phyloP scores from a whole-genome alignment of 2,113 vertebrate species.

The Myocastor coypus region DNA sequence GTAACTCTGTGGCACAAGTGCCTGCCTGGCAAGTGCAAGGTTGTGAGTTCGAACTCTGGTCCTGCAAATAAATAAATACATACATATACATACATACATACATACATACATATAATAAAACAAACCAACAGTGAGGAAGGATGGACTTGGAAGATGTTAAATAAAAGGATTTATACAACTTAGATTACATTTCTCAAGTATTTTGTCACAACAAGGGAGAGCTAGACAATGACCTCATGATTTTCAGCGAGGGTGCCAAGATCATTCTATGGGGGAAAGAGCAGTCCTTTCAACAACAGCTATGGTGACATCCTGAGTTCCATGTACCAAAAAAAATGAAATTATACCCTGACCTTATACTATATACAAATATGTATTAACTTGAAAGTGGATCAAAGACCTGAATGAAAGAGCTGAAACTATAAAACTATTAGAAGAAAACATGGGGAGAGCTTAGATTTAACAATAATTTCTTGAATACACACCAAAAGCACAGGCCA shows the following conservation, averaged over 20 bases:
- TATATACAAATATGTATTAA: background rate
- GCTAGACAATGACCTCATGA: background rate
- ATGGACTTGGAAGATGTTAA: background rate
- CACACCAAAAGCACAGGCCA: background rate
- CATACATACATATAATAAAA: no score
- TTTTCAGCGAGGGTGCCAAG: background rate
- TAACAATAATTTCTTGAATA: background rate
- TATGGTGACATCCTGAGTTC: background rate
- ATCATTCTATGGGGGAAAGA: background rate
- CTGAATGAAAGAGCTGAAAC: background rate
- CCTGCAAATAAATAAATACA: no score
- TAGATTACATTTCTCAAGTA: background rate
- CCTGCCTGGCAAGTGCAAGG: no score
- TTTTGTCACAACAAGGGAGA: background rate
- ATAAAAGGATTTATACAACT: background rate
- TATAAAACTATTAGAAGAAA: constrained; percentile 15
- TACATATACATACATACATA: no score
- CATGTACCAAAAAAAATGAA: background rate
- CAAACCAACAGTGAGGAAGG: background rate
- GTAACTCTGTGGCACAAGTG: no score
- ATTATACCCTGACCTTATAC: background rate
- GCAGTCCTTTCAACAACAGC: background rate
- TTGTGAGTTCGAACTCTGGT: no score
- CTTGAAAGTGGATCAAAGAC: background rate
- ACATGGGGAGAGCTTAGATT: background rate